Evolutionary conservation across 23 tunicate genomes (phyloP), one percentile per base, ranked within the genome.

Genomic region (Ascidia mentula): DNA sequence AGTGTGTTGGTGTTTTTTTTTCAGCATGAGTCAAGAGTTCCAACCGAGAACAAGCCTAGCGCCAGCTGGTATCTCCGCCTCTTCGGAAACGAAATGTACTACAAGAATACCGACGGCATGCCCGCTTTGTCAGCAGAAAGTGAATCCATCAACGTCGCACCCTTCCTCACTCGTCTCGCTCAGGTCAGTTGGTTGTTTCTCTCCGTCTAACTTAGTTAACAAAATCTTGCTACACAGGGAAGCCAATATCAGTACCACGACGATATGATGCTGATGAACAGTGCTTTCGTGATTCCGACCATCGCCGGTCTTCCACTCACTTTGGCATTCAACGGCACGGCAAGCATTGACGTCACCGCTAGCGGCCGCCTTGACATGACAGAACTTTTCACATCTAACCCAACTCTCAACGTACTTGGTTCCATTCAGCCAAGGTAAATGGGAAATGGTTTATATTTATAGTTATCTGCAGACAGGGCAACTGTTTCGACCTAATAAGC

Each of bases 1-100:
- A n/a, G n/a, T n/a, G n/a, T n/a, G n/a, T n/a, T n/a, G n/a, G n/a
- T 53, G 1, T 18, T 36, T 17, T 79, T 20, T 79, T 79, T 79
- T 1, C 37, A 79, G 82, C 59, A 79, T 74, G 59, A 79, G 24
- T 34, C 79, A 2, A 36, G 75, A 5, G 33, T 59, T 36, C 36
- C 77, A 20, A 71, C 79, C 8, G 79, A 87, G 77, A 40, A 80
- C 59, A 65, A 72, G 38, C 84, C 86, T 24, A 81, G 79, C 32
- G 89, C 84, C 1, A 87, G 78, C 84, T 82, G 92, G 89, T 92
- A 77, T 69, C 31, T 92, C 73, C 81, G 97, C 45, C 82, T 87
- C 24, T 87, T 92, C 59, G 97, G 97, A 77, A 92, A 92, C 60
- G 97, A 92, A 87, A 79, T 92, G 85, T 40, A 38, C 24, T 92